phyloP scores from a whole-genome alignment of 2,113 vertebrate species.

The Elanus axillaris region DNA sequence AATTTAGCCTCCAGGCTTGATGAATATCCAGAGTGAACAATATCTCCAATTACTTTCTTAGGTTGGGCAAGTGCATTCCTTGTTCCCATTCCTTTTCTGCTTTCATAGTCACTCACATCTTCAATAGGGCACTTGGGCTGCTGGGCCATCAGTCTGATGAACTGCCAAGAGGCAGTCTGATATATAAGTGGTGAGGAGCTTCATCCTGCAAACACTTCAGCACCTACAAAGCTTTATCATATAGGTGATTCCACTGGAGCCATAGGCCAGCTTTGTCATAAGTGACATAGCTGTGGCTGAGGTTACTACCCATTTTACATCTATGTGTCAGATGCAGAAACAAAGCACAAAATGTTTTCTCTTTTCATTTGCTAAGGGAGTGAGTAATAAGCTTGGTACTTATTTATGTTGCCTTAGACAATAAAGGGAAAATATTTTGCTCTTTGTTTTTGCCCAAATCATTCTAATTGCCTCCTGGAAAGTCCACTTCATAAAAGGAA shows the following conservation, averaged over 20 bases:
- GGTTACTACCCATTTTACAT: slow-evolving; percentile 2
- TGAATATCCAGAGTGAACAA: slow-evolving; percentile 54
- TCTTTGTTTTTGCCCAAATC: slow-evolving; percentile 44
- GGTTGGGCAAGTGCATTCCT: slow-evolving; percentile 46
- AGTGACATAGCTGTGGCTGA: slow-evolving; percentile 29
- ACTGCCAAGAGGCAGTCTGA: not conserved
- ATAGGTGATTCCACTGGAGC: slow-evolving; percentile 13
- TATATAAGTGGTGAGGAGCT: not conserved
- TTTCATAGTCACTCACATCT: slow-evolving; percentile 25
- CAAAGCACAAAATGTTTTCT: slow-evolving; percentile 38
- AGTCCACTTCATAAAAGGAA: slow-evolving; percentile 40
- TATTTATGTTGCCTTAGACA: slow-evolving; percentile 30
- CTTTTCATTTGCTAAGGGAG: not conserved
- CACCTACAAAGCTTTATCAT: slow-evolving; percentile 25
- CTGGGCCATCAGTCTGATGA: not conserved
- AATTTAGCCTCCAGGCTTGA: slow-evolving; percentile 49
- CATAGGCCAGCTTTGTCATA: not conserved
- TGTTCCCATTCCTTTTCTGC: not conserved
- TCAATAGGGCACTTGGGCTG: slow-evolving; percentile 20
- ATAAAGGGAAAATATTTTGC: slow-evolving; percentile 52
- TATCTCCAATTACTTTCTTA: slow-evolving; percentile 56
- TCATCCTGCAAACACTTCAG: slow-evolving; percentile 50
- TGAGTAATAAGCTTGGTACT: not conserved
- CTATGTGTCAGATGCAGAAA: not conserved
- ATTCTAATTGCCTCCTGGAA: slow-evolving; percentile 54